Evolutionary conservation across 2,888 invertebrate species (phyloP).

Genomic region (Drosophila quasianomalipes): DNA sequence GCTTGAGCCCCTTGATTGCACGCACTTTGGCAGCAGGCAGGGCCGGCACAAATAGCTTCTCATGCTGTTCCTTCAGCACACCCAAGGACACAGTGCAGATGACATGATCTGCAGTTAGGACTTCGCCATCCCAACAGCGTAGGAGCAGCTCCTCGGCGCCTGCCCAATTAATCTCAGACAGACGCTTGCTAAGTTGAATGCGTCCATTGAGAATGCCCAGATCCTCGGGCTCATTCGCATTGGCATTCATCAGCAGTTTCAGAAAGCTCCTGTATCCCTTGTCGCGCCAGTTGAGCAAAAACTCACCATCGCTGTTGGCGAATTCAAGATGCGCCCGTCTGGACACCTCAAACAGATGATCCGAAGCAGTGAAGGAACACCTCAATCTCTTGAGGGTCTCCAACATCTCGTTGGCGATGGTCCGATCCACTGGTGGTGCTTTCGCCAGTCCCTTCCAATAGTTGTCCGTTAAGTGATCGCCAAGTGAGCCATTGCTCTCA

Average conservation of each 20-base stretch:
- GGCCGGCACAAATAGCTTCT: constrained; percentile 85
- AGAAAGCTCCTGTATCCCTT: constrained; percentile 90
- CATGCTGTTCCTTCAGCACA: constrained; percentile 86
- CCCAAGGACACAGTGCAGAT: constrained; percentile 88
- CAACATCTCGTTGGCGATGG: constrained; percentile 86
- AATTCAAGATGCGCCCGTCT: constrained; percentile 88
- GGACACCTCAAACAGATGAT: constrained; percentile 89
- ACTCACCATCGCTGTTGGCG: constrained; percentile 89
- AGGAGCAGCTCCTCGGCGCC: constrained; percentile 46
- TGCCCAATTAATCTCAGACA: constrained; percentile 72
- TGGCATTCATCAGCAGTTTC: constrained; percentile 87
- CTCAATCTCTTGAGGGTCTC: constrained; percentile 87
- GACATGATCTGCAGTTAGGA: constrained; percentile 86
- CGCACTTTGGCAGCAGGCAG: constrained; percentile 85
- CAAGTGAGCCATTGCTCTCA: constrained; percentile 79
- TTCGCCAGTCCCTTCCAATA: constrained; percentile 67
- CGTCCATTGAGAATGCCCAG: constrained; percentile 80
- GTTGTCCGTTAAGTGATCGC: constrained; percentile 77
- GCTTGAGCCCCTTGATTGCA: constrained; percentile 87
- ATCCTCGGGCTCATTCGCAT: constrained; percentile 43
- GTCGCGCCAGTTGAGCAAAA: constrained; percentile 90
- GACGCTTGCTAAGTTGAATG: constrained; percentile 68
- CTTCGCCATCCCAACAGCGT: constrained; percentile 83
- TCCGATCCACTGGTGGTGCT: constrained; percentile 74
- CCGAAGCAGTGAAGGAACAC: constrained; percentile 87